A percentile compares a stretch with the other conserved stretches of the same genome.
Evolutionary conservation across 2,113 vertebrate species (phyloP).

Genomic region (Falco punctatus): DNA sequence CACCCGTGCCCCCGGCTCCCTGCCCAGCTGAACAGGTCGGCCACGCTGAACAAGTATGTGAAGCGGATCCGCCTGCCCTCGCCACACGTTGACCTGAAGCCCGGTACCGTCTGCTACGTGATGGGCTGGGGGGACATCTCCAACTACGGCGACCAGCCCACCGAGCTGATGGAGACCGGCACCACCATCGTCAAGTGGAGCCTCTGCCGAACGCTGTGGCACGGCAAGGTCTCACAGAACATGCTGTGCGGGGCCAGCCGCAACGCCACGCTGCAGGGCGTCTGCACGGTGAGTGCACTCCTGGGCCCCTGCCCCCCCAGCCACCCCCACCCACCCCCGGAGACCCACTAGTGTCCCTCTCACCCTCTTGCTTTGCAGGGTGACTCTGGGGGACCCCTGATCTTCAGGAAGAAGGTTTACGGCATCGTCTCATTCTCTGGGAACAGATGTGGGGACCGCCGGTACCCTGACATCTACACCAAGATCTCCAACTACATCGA

Average conservation of each 20-base stretch:
- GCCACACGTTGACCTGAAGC: background rate
- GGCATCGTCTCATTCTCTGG: slow-evolving; percentile 76
- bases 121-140: slow-evolving; percentile 69
- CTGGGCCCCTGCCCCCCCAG: fast-evolving
- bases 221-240: background rate
- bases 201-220: slow-evolving; percentile 66
- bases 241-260: slow-evolving; percentile 66
- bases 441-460: slow-evolving; percentile 67
- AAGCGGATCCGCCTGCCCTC: slow-evolving; percentile 31
- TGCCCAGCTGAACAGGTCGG: slow-evolving; percentile 61
- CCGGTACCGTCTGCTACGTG: slow-evolving; percentile 25
- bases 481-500: slow-evolving; percentile 68
- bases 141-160: background rate
- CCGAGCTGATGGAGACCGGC: slow-evolving; percentile 64
- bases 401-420: slow-evolving; percentile 54
- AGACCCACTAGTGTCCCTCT: background rate
- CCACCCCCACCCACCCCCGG: fast-evolving
- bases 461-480: slow-evolving; percentile 73
- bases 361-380: slow-evolving; percentile 39
- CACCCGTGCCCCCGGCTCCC: fast-evolving
- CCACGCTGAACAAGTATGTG: slow-evolving; percentile 40
- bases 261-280: slow-evolving; percentile 33
- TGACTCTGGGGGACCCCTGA: slow-evolving; percentile 75
- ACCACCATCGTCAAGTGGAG: slow-evolving; percentile 46
- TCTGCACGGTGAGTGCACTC: slow-evolving; percentile 53